These are phyloP conservation scores for Pocillopora grandis DNA, from an alignment of 92 coral and sea anemone genomes.

Conservation along the genomic window DNA sequence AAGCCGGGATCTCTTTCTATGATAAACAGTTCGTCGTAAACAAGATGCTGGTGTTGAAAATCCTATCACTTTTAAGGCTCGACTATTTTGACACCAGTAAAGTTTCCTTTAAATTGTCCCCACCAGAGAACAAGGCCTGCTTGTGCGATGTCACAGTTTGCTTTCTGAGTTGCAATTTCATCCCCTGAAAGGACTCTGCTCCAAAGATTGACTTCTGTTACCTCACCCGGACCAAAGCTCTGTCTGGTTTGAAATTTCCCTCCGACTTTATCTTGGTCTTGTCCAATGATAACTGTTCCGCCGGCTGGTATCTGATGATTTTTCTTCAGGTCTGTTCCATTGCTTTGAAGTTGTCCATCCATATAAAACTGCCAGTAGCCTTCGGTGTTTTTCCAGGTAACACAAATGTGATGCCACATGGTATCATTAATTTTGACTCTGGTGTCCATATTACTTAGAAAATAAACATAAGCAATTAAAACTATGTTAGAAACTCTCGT, in stretches of 20 bases:
- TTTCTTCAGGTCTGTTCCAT: neutral
- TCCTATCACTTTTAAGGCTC: neutral
- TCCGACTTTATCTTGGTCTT: conserved; percentile 22
- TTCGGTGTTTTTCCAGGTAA: conserved; percentile 6
- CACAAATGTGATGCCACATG: conserved; percentile 25
- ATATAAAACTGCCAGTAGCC: conserved; percentile 2
- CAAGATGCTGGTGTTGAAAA: too few relatives aligned
- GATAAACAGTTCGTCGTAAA: too few relatives aligned
- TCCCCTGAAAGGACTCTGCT: neutral
- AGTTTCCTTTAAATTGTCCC: neutral
- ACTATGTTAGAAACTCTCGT: too few relatives aligned
- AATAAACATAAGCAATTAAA: neutral
- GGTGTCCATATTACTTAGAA: neutral
- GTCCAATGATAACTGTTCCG: conserved; percentile 26
- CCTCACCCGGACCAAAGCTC: conserved; percentile 13
- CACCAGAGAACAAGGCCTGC: neutral
- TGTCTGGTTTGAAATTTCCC: neutral
- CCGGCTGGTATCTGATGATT: neutral
- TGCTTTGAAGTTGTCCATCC: neutral
- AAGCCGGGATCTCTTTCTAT: too few relatives aligned
- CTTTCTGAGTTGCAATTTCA: conserved; percentile 4
- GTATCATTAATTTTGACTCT: neutral
- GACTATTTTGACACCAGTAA: neutral
- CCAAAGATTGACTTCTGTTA: conserved; percentile 16
- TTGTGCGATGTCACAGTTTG: neutral